A percentile compares a stretch with the other conserved stretches of the same genome.
Evolutionary conservation across 2,797 vertebrate genomes (phyloP).

Genomic region (Pipistrellus pygmaeus): DNA sequence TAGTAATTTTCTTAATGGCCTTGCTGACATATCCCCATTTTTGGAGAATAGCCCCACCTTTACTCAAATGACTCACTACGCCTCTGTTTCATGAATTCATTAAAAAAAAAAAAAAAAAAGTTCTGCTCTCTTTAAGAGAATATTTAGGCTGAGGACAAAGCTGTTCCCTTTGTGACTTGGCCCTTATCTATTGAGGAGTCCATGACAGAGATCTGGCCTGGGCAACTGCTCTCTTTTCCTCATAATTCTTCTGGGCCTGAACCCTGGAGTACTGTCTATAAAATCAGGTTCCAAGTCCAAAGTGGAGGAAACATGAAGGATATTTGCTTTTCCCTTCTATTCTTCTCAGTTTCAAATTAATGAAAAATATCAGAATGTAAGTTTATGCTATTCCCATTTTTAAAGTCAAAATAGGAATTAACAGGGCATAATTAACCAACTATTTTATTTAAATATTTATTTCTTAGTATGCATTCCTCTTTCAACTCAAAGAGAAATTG

Average conservation of each 20-base stretch:
- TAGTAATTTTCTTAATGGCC: not conserved
- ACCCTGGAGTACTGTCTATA: not conserved
- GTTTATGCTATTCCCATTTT: not conserved
- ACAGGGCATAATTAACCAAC: slow-evolving; percentile 25
- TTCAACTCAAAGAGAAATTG: not conserved
- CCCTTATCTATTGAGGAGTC: not conserved
- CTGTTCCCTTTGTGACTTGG: not conserved
- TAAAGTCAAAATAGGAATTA: slow-evolving; percentile 54
- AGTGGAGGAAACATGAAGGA: slow-evolving; percentile 25
- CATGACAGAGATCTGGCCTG: not conserved
- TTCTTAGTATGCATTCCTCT: not conserved
- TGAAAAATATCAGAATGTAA: slow-evolving; percentile 8
- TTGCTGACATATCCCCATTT: not conserved
- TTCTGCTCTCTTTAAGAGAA: not conserved
- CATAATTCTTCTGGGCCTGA: not conserved
- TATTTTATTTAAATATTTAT: slow-evolving; percentile 43
- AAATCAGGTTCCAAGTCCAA: not conserved
- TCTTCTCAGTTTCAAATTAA: slow-evolving; percentile 36
- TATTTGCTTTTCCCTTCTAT: not conserved
- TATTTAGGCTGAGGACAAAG: not conserved
- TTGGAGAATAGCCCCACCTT: not conserved
- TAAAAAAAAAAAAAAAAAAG: not conserved
- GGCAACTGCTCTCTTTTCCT: not conserved
- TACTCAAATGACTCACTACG: not conserved
- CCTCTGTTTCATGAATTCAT: slow-evolving; percentile 14